Evolutionary conservation across 1,140 invertebrate genomes (phyloP).

Genomic region (Eriosoma lanigerum): DNA sequence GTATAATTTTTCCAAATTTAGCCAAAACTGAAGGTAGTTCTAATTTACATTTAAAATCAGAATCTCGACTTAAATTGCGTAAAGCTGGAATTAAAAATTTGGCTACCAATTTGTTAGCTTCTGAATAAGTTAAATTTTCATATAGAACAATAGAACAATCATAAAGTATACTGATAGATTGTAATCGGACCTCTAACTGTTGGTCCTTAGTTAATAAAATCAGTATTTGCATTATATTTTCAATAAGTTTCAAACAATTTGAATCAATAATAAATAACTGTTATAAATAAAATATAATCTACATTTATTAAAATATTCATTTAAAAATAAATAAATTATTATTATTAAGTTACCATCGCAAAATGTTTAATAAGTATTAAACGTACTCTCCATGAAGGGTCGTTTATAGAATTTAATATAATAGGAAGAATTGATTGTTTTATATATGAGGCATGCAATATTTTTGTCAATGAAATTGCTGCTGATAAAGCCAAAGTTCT

Average conservation of each 20-base stretch:
- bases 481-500: constrained; percentile 32
- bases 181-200: constrained; percentile 24
- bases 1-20: constrained; percentile 31
- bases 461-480: constrained; percentile 16
- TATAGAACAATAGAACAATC: constrained; percentile 30
- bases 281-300: neutral
- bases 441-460: neutral
- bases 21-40: constrained; percentile 5
- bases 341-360: neutral
- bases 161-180: constrained; percentile 5
- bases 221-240: constrained; percentile 21
- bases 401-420: constrained; percentile 10
- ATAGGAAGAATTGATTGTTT: constrained; percentile 15
- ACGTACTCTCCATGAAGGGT: constrained; percentile 17
- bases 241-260: constrained; percentile 17
- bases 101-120: constrained; percentile 19
- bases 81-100: constrained; percentile 34
- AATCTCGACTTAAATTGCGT: constrained; percentile 8
- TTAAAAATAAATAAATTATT: neutral
- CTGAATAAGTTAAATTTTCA: neutral
- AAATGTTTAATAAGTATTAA: constrained; percentile 11
- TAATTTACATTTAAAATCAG: constrained; percentile 25
- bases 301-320: neutral
- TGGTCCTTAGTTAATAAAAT: constrained; percentile 30
- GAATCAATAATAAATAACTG: constrained; percentile 1